Evolutionary conservation across 2,113 vertebrate species (phyloP).

Genomic region (Propithecus coquereli): DNA sequence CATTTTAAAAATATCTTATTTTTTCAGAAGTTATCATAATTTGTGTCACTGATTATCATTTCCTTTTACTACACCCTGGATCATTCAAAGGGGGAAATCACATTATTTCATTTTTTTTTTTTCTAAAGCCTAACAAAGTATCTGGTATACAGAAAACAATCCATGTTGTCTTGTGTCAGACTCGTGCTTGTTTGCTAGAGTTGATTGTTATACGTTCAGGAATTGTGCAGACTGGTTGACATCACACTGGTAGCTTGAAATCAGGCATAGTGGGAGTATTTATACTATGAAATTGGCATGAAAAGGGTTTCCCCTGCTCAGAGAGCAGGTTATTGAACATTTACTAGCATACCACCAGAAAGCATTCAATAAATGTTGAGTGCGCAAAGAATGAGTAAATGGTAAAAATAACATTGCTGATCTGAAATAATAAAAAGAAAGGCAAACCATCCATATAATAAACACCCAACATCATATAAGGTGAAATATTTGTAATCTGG

Average conservation of each 20-base stretch:
- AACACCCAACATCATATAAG: background rate
- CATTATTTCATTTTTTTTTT: background rate
- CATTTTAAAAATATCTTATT: background rate
- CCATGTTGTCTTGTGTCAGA: too few relatives aligned
- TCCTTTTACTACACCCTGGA: background rate
- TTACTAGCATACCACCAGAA: background rate
- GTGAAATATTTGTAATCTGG: background rate
- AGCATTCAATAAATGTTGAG: background rate
- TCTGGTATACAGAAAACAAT: background rate
- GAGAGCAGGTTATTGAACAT: background rate
- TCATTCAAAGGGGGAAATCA: background rate
- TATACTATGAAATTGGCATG: background rate
- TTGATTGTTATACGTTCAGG: background rate
- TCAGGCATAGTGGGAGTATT: background rate
- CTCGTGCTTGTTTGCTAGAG: background rate
- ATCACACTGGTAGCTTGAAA: background rate
- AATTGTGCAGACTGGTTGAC: background rate
- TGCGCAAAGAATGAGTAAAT: background rate
- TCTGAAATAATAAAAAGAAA: background rate
- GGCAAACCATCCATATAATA: background rate
- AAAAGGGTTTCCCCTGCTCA: background rate
- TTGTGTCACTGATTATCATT: background rate
- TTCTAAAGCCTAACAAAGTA: background rate
- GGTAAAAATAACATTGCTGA: background rate
- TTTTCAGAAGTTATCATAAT: background rate